Evolutionary conservation across 2,797 vertebrate genomes (phyloP).

Genomic region (Myotis vivesi): DNA sequence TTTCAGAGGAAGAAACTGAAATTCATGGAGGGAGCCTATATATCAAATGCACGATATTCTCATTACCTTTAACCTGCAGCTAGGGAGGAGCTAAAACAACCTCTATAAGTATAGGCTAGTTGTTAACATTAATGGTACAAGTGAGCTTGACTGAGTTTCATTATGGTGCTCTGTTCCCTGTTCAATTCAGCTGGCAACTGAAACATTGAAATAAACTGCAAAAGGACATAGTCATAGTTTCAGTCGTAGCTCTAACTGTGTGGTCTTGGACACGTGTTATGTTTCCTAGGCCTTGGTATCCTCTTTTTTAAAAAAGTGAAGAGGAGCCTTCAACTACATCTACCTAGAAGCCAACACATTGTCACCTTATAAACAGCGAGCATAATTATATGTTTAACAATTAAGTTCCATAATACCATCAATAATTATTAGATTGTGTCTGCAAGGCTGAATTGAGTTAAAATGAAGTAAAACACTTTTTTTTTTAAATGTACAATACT

Average conservation of each 20-base stretch:
- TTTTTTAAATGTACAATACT: not conserved
- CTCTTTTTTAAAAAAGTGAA: not conserved
- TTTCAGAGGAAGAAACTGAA: not conserved
- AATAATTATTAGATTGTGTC: not conserved
- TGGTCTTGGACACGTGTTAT: not conserved
- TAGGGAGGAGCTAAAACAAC: not conserved
- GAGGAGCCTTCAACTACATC: not conserved
- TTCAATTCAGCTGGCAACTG: not conserved
- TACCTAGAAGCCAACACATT: not conserved
- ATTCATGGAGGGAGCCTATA: not conserved
- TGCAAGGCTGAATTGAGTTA: not conserved
- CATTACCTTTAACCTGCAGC: not conserved
- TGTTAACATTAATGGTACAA: not conserved
- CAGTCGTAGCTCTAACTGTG: not conserved
- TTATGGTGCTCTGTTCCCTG: not conserved
- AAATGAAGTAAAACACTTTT: not conserved
- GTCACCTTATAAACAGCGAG: not conserved
- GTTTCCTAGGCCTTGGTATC: not conserved
- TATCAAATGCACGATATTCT: not conserved
- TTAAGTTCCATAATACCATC: not conserved
- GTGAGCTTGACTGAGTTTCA: not conserved
- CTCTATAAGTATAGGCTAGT: not conserved
- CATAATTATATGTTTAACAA: not conserved
- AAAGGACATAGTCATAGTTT: not conserved
- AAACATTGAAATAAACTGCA: not conserved